These are phyloP conservation scores for Agrypnia vestita DNA, from an alignment of 1,140 invertebrate genomes.

Conservation along the genomic window DNA sequence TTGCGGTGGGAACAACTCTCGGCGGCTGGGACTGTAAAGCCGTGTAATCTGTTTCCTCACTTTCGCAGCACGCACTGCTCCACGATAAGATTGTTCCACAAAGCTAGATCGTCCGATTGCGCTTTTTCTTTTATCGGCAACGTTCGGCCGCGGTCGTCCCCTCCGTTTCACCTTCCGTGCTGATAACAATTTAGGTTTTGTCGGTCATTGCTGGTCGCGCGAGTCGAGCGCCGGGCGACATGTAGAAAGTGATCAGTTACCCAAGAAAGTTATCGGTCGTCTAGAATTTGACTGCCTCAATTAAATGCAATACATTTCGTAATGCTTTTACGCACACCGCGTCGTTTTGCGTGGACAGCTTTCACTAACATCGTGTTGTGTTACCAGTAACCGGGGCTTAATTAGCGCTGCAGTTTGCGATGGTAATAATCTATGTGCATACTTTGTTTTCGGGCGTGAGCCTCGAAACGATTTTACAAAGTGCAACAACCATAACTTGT, in stretches of 20 bases:
- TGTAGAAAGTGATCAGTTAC: constrained; percentile 34
- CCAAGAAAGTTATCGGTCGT: constrained; percentile 27
- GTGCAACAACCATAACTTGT: too few species aligned
- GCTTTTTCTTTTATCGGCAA: too few species aligned
- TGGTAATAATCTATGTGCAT: too few species aligned
- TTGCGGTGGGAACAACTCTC: neutral
- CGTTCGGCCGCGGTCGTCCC: neutral
- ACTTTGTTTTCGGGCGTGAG: neutral
- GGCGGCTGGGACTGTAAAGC: neutral
- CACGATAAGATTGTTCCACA: neutral
- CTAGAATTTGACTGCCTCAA: constrained; percentile 3
- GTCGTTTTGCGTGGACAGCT: neutral
- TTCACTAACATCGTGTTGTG: constrained; percentile 1
- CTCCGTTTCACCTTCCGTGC: neutral
- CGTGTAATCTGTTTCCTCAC: constrained; percentile 8
- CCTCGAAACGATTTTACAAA: neutral
- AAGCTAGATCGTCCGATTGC: neutral
- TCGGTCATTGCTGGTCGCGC: constrained; percentile 27
- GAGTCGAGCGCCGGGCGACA: neutral
- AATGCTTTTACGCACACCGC: neutral
- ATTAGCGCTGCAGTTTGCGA: too few species aligned
- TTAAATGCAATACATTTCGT: constrained; percentile 35
- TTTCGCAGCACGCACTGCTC: neutral
- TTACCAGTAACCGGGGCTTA: neutral
- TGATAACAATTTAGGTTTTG: neutral